phyloP scores from a whole-genome alignment of 2,888 invertebrate species.

The Plusia festucae region DNA sequence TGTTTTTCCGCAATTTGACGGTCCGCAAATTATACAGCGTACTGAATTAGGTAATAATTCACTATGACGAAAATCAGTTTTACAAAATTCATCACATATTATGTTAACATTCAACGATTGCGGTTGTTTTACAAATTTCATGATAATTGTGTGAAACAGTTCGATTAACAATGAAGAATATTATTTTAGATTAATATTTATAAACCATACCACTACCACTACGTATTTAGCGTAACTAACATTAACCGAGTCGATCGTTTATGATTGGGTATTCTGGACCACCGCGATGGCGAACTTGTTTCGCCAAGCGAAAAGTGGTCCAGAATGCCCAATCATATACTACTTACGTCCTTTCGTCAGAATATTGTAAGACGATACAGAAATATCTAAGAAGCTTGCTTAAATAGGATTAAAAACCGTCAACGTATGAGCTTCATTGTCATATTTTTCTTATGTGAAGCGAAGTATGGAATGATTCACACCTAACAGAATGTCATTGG shows the following conservation, averaged over 20 bases:
- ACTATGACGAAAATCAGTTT: background rate
- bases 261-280: too few relatives aligned
- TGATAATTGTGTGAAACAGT: background rate
- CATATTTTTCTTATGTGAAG: background rate
- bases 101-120: background rate
- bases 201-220: too few relatives aligned
- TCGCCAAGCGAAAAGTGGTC: too few relatives aligned
- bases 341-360: too few relatives aligned
- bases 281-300: too few relatives aligned
- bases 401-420: background rate
- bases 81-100: background rate
- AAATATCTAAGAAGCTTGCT: background rate
- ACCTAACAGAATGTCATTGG: background rate
- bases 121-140: background rate
- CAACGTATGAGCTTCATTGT: background rate
- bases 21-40: background rate
- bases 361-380: background rate
- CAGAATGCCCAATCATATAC: too few relatives aligned
- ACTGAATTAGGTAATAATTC: background rate
- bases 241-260: too few relatives aligned
- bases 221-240: too few relatives aligned
- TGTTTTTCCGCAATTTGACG: background rate
- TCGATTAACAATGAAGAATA: too few relatives aligned
- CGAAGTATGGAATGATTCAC: too few relatives aligned
- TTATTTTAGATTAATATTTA: too few relatives aligned